These are phyloP conservation scores for Rousettus madagascariensis DNA, from an alignment of 2,797 vertebrate genomes.

Conservation along the genomic window DNA sequence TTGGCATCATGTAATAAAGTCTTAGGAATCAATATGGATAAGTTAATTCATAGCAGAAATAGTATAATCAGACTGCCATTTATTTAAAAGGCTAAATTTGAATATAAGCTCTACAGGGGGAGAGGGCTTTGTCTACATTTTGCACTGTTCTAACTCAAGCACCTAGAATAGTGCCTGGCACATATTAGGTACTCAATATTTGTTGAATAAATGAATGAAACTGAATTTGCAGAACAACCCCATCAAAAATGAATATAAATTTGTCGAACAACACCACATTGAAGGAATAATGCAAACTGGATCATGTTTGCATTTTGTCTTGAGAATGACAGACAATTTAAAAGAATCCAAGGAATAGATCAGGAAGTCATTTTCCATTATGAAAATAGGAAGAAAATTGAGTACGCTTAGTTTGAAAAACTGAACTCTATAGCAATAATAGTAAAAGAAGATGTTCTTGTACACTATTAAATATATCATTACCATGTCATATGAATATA, in stretches of 20 bases:
- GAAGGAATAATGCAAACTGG: slow-evolving; percentile 9
- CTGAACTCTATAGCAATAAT: background rate
- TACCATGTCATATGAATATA: background rate
- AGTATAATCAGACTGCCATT: background rate
- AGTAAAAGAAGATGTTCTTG: background rate
- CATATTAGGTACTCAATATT: background rate
- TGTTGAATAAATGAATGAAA: background rate
- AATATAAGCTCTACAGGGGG: background rate
- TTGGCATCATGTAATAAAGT: background rate
- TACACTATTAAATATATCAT: background rate
- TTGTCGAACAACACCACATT: background rate
- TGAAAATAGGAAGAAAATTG: slow-evolving; percentile 44
- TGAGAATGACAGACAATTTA: slow-evolving; percentile 31
- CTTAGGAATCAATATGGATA: background rate
- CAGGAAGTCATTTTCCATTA: slow-evolving; percentile 45
- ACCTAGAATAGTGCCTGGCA: background rate
- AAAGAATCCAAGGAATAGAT: slow-evolving; percentile 26
- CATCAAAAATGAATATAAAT: background rate
- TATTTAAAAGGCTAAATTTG: background rate
- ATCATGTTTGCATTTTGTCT: slow-evolving; percentile 33
- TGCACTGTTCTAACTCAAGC: background rate
- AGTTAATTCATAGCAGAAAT: background rate
- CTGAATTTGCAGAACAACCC: background rate
- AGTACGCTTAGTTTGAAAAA: slow-evolving; percentile 15
- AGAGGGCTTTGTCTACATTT: background rate